A percentile compares a stretch with the other conserved stretches of the same genome.
These are phyloP conservation scores for Heliconius hewitsoni DNA, from an alignment of 1,140 invertebrate species.

Conservation along the genomic window DNA sequence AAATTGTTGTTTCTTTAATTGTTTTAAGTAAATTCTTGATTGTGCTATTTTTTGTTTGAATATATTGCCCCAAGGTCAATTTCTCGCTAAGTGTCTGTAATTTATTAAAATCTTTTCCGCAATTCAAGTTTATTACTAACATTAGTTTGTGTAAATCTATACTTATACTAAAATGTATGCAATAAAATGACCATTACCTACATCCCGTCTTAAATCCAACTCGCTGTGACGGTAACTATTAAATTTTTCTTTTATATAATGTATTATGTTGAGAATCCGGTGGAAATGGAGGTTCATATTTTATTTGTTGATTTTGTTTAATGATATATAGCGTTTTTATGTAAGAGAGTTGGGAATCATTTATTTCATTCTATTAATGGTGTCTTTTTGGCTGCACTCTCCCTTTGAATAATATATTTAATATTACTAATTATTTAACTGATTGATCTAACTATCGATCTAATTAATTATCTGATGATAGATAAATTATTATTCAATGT, in stretches of 20 bases:
- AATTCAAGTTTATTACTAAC: constrained; percentile 1
- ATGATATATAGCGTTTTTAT: neutral
- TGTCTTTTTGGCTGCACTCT: too few species aligned
- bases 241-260: constrained; percentile 13
- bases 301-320: neutral
- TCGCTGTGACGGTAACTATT: constrained; percentile 9
- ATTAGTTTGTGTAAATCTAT: constrained; percentile 11
- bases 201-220: constrained; percentile 13
- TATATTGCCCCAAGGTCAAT: neutral
- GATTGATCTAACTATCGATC: too few species aligned
- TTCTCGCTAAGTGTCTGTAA: neutral
- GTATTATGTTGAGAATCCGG: neutral
- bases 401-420: too few species aligned
- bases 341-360: too few species aligned
- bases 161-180: constrained; percentile 8
- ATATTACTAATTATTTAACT: too few species aligned
- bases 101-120: constrained; percentile 6
- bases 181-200: constrained; percentile 3
- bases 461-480: too few species aligned
- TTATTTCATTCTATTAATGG: too few species aligned
- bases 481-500: too few species aligned
- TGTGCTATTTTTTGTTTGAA: neutral
- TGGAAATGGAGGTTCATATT: neutral
- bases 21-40: neutral
- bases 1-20: too few species aligned